Base-by-base conservation (phyloP, 1,140 invertebrate genomes). In the Adoxophyes honmai region DNA sequence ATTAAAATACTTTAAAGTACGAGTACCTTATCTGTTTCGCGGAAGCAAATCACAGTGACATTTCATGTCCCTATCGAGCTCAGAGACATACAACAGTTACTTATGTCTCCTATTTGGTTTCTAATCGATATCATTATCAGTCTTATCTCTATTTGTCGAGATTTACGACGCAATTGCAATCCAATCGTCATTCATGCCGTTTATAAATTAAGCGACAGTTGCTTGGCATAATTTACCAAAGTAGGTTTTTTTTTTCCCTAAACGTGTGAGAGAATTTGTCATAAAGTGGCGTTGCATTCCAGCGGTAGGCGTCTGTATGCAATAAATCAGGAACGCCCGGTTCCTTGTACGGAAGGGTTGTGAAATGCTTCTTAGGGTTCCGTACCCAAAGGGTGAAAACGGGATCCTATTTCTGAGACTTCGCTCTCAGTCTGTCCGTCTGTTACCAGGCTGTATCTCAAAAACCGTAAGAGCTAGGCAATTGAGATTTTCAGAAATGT, bases 261-360 rank as follows among this genome's bases (percentile, higher is more conserved):
- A 62, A 58, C 38, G 62, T 60, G 55, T 59, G 15, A 44, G 60
- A 13, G 66, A 65, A 68, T 68, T 65, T 62, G 63, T 68, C 59
- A 60, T 60, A 67, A 60, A 64, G 34, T 34, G 15, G 9, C 34
- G 44, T 16, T 56, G 39, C 8, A 33, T 53, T 57, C 14, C 38
- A 18, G 51, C 57, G 54, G 55, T 28, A 44, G 9, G n/a, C 13
- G 54, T 11, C 33, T 38, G 6, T 15, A 11, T 13, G 44, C 34
- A 39, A 58, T 58, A 58, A 58, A 58, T 62, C 28, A 62, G 54
- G 55, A 61, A 52, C 53, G 35, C 44, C 44, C 33, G 33, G 15
- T 13, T 52, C 34, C 35, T 16, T 52, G 14, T 18, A 58, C 42
- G 16, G 11, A 48, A 55, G 14, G 55, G 9, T 66, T 62, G 56